Conservation (phyloP, 2,888 invertebrate genomes). For the Dasysyrphus albostriatus region DNA sequence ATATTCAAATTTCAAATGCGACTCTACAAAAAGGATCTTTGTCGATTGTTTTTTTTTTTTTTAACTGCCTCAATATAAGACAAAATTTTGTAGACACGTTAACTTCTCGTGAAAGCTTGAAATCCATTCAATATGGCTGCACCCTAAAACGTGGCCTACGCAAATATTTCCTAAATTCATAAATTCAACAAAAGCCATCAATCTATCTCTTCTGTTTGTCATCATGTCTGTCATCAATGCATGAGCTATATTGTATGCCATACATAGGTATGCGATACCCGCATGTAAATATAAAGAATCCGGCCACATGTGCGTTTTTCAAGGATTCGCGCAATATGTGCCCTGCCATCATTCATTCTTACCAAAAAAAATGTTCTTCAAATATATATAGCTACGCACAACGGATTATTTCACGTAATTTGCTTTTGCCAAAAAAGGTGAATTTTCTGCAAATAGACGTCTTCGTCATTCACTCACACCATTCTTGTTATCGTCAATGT, state of each 20-base stretch:
- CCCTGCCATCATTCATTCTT: neutral
- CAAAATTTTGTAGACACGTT: no score
- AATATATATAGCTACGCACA: neutral
- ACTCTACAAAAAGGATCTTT: no score
- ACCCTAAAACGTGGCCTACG: neutral
- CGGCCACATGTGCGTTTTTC: neutral
- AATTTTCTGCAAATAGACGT: neutral
- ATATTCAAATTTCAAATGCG: no score
- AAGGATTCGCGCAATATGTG: constrained; percentile 1
- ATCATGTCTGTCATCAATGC: neutral
- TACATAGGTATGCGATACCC: no score
- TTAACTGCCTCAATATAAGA: no score
- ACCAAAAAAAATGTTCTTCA: neutral
- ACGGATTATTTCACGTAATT: constrained; percentile 23
- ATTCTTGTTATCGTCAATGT: neutral
- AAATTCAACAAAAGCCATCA: constrained; percentile 9
- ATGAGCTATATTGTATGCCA: neutral
- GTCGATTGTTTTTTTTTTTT: no score
- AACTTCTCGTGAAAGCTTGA: neutral
- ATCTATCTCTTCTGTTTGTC: neutral
- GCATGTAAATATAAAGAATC: neutral
- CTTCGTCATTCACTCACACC: neutral
- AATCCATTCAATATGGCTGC: neutral
- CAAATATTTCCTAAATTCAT: neutral
- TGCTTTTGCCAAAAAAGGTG: constrained; percentile 1